A percentile compares a stretch with the other conserved stretches of the same genome.
These are phyloP conservation scores for Polypterus bichir DNA, from an alignment of 2,113 vertebrate genomes.

Conservation along the genomic window DNA sequence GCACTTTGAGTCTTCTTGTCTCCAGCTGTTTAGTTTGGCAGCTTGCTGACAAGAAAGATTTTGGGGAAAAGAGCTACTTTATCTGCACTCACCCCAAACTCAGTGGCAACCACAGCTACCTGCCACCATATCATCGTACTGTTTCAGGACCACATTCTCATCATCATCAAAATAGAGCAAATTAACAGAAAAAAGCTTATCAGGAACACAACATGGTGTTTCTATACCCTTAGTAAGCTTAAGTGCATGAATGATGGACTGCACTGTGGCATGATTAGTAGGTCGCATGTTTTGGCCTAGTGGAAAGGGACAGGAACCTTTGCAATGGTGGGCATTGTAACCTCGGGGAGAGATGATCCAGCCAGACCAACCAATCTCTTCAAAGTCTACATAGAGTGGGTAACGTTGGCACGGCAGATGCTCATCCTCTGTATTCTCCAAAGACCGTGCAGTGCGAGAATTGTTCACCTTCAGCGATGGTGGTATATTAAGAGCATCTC, in stretches of 20 bases:
- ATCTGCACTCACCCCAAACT: slow-evolving; percentile 9
- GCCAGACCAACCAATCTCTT: slow-evolving; percentile 69
- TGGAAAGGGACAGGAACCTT: slow-evolving; percentile 61
- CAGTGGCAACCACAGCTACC: slow-evolving; percentile 67
- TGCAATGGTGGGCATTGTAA: slow-evolving; percentile 69
- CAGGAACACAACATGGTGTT: slow-evolving; percentile 62
- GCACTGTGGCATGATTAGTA: slow-evolving; percentile 67
- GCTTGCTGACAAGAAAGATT: neutral
- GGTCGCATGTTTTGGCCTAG: slow-evolving; percentile 65
- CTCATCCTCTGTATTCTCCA: slow-evolving; percentile 27
- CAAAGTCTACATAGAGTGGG: slow-evolving; percentile 65
- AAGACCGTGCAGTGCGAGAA: slow-evolving; percentile 39
- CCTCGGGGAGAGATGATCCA: slow-evolving; percentile 67
- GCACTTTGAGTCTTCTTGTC: neutral
- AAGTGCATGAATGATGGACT: slow-evolving; percentile 67
- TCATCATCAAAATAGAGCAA: slow-evolving; percentile 66
- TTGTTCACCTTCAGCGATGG: slow-evolving; percentile 18
- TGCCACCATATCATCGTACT: slow-evolving; percentile 69
- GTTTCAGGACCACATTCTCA: slow-evolving; percentile 67
- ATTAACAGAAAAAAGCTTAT: slow-evolving; percentile 68
- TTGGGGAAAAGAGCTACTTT: neutral
- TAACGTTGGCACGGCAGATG: slow-evolving; percentile 43
- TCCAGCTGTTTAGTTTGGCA: neutral
- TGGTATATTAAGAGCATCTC: slow-evolving; percentile 25
- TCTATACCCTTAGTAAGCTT: slow-evolving; percentile 55